Evolutionary conservation across 2,113 vertebrate genomes (phyloP).

Genomic region (Lonchura striata): DNA sequence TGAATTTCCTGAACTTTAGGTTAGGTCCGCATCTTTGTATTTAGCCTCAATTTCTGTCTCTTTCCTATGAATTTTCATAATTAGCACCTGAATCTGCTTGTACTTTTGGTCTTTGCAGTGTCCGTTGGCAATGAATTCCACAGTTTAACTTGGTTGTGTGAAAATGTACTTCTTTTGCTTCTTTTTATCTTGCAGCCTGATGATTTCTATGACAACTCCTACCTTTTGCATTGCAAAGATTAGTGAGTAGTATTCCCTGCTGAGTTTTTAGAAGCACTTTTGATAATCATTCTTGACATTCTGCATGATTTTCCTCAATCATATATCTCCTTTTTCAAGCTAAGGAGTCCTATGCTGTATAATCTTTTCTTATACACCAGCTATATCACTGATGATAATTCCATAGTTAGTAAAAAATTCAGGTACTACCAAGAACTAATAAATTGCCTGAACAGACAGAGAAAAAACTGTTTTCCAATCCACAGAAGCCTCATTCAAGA

Average conservation of each 20-base stretch:
- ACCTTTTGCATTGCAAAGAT: neutral
- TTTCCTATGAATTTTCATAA: neutral
- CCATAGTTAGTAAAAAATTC: neutral
- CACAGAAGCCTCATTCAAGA: neutral
- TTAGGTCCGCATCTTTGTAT: neutral
- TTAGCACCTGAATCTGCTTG: neutral
- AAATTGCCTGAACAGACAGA: neutral
- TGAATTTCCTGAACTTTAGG: neutral
- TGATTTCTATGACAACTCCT: constrained; percentile 1
- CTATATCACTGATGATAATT: neutral
- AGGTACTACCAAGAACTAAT: neutral
- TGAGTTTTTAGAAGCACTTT: constrained; percentile 33
- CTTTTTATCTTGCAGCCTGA: neutral
- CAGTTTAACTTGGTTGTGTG: neutral
- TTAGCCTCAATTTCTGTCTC: neutral
- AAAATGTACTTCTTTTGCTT: neutral
- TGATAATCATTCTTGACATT: constrained; percentile 36
- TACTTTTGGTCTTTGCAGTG: neutral
- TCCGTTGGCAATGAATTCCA: neutral
- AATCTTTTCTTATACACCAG: neutral
- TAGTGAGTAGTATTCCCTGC: neutral
- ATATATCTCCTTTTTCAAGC: neutral
- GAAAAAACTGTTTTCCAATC: neutral
- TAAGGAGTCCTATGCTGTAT: neutral
- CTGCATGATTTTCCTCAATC: constrained; percentile 21